Base-by-base conservation (phyloP, 2,797 vertebrate species). In the Thaleichthys pacificus region DNA sequence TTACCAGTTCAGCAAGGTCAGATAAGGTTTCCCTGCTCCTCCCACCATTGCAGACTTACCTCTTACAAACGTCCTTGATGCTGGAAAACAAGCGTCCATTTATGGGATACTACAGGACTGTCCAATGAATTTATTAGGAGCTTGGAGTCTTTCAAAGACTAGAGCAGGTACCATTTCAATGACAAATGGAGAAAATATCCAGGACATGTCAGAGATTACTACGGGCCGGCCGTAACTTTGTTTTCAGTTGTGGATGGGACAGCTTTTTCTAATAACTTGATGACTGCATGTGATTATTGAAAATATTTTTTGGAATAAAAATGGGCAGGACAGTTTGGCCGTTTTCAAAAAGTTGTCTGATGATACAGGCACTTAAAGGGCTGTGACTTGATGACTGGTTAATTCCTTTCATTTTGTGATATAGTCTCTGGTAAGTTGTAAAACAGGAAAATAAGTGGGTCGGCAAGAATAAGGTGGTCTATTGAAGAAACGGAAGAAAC, bases 11-110 rank as follows among this genome's bases (percentile, higher is more conserved):
- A 57, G 70, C 72, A 47, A 49, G 74, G 77, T 75, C 69, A 22
- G 66, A 82, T 77, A 73, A 60, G 67, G 72, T 79, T 84, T 64
- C 73, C 38, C 54, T 64, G 79, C 89, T 74, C 89, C 88, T 82
- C 91, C 91, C 88, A 81, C 17, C 26, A 42, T 11, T 4, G 21
- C 63, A 65, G 63, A 35, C 24, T n/a, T 2, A 61, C 58, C 58
- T 22, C n/a, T 21, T 22, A 21, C 38, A 9, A 65, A 42, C 63
- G 4, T 21, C 19, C 35, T 38, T 42, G n/a, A 22, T 65, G 19
- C 35, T 42, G n/a, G 9, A 9, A 22, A 30, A 35, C 15, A 30
- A 63, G 30, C 6, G 15, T 19, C 32, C 28, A 35, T 35, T 2
- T 63, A 19, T 19, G 17, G 15, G 7, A 30, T 14, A 8, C 30